These are phyloP conservation scores for Drosophila subobscura DNA, from an alignment of 1,140 invertebrate genomes.

Conservation along the genomic window DNA sequence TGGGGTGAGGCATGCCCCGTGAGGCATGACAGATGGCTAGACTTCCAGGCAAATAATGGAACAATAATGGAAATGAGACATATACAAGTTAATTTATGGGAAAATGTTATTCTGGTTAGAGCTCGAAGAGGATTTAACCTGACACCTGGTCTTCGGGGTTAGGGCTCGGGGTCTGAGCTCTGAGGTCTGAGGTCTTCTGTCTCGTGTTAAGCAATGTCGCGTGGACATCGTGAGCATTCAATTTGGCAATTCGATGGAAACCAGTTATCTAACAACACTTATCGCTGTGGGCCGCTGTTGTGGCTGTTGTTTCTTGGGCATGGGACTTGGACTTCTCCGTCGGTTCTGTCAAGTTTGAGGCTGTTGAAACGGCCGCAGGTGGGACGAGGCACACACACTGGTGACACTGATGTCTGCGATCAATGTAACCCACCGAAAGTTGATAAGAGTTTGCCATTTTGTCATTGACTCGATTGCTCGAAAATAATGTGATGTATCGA, in stretches of 20 bases:
- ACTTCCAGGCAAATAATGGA: slow-evolving; percentile 17
- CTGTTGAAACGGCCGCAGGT: slow-evolving; percentile 43
- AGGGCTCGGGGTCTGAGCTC: background rate
- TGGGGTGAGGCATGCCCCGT: slow-evolving; percentile 6
- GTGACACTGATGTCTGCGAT: slow-evolving; percentile 36
- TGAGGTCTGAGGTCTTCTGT: background rate
- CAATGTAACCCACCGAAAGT: slow-evolving; percentile 33
- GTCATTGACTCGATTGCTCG: background rate
- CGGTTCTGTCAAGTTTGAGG: slow-evolving; percentile 47
- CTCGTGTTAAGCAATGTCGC: slow-evolving; percentile 42
- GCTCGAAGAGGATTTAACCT: background rate
- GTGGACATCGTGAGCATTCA: slow-evolving; percentile 57
- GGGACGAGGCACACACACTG: slow-evolving; percentile 6
- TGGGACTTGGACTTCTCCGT: slow-evolving; percentile 5
- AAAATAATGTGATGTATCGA: slow-evolving; percentile 19
- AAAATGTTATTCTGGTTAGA: background rate
- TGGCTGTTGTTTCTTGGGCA: slow-evolving; percentile 6
- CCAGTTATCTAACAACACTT: slow-evolving; percentile 40
- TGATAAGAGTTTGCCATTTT: slow-evolving; percentile 45
- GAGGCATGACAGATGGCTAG: slow-evolving; percentile 35
- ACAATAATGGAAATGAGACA: slow-evolving; percentile 5
- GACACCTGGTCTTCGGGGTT: slow-evolving; percentile 1
- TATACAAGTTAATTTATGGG: slow-evolving; percentile 1
- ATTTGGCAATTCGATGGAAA: slow-evolving; percentile 44
- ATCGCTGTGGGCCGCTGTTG: slow-evolving; percentile 1